Evolutionary conservation across 2,888 invertebrate genomes (phyloP).

Genomic region (Corythucha ciliata): DNA sequence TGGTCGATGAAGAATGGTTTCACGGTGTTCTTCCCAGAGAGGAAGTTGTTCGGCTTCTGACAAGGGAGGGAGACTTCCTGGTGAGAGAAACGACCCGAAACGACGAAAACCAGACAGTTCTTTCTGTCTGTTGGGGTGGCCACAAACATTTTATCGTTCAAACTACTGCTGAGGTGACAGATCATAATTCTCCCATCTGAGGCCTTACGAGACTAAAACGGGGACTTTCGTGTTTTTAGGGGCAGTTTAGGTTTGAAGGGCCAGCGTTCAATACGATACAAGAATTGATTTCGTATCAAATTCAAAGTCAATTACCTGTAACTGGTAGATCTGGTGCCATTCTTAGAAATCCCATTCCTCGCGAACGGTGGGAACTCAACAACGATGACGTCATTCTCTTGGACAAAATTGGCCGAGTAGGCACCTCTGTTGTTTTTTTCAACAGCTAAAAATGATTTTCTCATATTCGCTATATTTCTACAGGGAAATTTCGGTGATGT

Average conservation of each 20-base stretch:
- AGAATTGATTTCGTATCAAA: conserved; percentile 83
- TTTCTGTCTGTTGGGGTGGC: conserved; percentile 92
- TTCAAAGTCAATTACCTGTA: conserved; percentile 74
- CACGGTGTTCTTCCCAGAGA: conserved; percentile 93
- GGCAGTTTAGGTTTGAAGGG: conserved; percentile 88
- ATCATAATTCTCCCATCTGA: background rate
- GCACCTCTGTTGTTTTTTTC: too few species aligned
- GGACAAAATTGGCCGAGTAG: conserved; percentile 89
- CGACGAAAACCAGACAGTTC: conserved; percentile 82
- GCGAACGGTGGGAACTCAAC: conserved; percentile 91
- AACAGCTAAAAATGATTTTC: background rate
- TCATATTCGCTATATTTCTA: conserved; percentile 19
- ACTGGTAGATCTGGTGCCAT: conserved; percentile 88
- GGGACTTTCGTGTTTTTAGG: conserved; percentile 47
- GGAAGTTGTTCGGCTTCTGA: conserved; percentile 82
- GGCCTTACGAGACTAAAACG: background rate
- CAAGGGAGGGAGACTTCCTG: conserved; percentile 88
- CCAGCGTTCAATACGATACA: conserved; percentile 86
- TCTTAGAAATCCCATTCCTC: conserved; percentile 69
- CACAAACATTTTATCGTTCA: conserved; percentile 97
- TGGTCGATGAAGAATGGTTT: conserved; percentile 93
- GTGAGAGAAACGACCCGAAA: conserved; percentile 87
- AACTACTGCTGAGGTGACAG: conserved; percentile 71
- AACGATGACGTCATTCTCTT: conserved; percentile 86
- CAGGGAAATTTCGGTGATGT: conserved; percentile 98